Base-by-base conservation (phyloP, 2,113 vertebrate genomes). In the Aspiorhynchus laticeps region DNA sequence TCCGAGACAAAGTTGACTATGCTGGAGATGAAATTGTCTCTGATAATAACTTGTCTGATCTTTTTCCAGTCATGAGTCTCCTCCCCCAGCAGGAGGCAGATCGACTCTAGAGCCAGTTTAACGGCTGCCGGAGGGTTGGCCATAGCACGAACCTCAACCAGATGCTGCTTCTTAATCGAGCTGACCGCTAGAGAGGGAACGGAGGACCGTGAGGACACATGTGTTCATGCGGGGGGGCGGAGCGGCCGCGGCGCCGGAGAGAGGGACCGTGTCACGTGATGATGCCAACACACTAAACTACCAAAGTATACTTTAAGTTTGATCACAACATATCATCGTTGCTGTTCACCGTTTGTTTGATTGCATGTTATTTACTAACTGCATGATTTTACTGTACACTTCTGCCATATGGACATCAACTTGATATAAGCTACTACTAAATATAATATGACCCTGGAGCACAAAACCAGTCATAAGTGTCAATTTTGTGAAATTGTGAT, bases 21-120 rank as follows among this genome's bases (percentile, higher is more conserved):
- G 95, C 93, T 95, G 93, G 91, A 90, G 93, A 95, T 95, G 95
- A 96, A 96, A 96, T 96, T 96, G 93, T 96, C 96, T 90, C 92
- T 96, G 94, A 96, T 95, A 94, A 96, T 96, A 96, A 96, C 95
- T 95, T 95, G 95, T 95, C 96, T 95, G 93, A 96, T 96, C 94
- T 95, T 96, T 96, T 94, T 96, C 96, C 95, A 96, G 93, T 96
- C 95, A 95, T 86, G 91, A 87, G 94, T 95, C 90, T 95, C 93
- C 91, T 94, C 94, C 91, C 94, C 95, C 90, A 94, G 90, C 91
- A 95, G 88, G 87, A 95, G 93, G 91, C 94, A 94, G 94, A 96
- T 96, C 89, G 95, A 96, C 93, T 94, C 95, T 93, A 93, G 88
- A 87, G 95, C 94, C 93, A 94, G 94, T 93, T 95, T 94, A 91